Percentiles rank a stretch among this genome's conserved stretches.
phyloP scores from a whole-genome alignment of 92 coral and sea anemone genomes.

The Heliopora coerulea region DNA sequence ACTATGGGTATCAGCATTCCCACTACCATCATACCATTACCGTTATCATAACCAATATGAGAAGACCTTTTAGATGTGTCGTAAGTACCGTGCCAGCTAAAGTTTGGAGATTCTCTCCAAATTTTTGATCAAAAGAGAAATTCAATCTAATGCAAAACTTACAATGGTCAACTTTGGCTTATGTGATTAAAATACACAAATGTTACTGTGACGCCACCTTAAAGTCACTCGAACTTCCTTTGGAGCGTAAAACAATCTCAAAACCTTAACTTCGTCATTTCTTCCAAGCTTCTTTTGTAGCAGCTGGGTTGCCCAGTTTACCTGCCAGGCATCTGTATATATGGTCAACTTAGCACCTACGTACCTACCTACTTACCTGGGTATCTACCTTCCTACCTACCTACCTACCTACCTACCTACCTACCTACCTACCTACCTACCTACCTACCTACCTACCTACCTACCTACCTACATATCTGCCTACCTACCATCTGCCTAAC shows the following conservation, averaged over 20 bases:
- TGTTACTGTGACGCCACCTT: constrained; percentile 96
- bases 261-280: constrained; percentile 86
- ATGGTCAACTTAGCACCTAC: no score
- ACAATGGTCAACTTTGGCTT: neutral
- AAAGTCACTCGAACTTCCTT: constrained; percentile 87
- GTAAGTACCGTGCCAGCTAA: no score
- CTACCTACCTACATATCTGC: neutral
- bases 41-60: no score
- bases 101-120: no score
- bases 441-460: neutral
- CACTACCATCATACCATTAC: no score
- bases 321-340: constrained; percentile 53
- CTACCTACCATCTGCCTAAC: no score
- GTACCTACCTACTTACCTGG: neutral
- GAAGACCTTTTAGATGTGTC: no score
- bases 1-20: no score
- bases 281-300: constrained; percentile 95
- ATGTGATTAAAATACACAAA: constrained; percentile 79
- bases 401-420: neutral
- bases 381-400: neutral
- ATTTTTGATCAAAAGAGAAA: neutral
- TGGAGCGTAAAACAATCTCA: constrained; percentile 87
- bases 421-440: neutral
- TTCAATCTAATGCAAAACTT: neutral
- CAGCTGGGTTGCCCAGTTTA: constrained; percentile 87